Percentiles rank a stretch among this genome's conserved stretches.
These are phyloP conservation scores for Caenorhabditis zanzibari DNA, from an alignment of 2,888 invertebrate species.

Conservation along the genomic window DNA sequence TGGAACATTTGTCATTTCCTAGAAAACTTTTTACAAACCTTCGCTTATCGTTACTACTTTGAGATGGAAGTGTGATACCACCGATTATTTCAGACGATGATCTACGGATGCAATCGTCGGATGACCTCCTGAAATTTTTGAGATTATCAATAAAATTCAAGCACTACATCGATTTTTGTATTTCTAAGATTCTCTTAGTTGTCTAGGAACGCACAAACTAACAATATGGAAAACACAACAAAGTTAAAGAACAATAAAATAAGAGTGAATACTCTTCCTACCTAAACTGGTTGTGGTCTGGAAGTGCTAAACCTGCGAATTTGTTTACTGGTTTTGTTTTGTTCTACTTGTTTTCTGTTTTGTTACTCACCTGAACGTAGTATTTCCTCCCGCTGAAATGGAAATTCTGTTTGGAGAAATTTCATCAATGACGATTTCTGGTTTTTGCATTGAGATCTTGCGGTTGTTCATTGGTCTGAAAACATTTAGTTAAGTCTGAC, in stretches of 20 bases:
- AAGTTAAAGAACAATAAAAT: slow-evolving; percentile 9
- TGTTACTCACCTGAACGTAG: slow-evolving; percentile 77
- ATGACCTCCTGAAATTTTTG: slow-evolving; percentile 76
- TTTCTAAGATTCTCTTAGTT: slow-evolving; percentile 5
- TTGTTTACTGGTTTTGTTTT: slow-evolving; percentile 1
- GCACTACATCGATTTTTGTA: not conserved
- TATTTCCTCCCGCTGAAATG: slow-evolving; percentile 81
- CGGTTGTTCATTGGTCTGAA: slow-evolving; percentile 75
- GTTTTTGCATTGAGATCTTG: slow-evolving; percentile 79
- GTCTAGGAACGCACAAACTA: slow-evolving; percentile 23
- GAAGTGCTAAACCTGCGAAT: slow-evolving; percentile 59
- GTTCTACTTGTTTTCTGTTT: not conserved
- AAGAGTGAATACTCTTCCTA: slow-evolving; percentile 33
- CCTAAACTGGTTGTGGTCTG: slow-evolving; percentile 60
- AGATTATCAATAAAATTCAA: not conserved
- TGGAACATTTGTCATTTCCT: not conserved
- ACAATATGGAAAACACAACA: slow-evolving; percentile 34
- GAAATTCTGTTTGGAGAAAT: slow-evolving; percentile 79
- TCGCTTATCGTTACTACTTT: slow-evolving; percentile 70
- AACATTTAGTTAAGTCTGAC: slow-evolving; percentile 5
- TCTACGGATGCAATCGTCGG: slow-evolving; percentile 80
- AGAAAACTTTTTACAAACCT: slow-evolving; percentile 32
- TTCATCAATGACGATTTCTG: slow-evolving; percentile 83
- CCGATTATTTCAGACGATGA: slow-evolving; percentile 82
- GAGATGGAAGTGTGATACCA: slow-evolving; percentile 73